Percentiles rank a stretch among this genome's conserved stretches.
Conservation (phyloP, 2,888 invertebrate species). For the Ischnus inquisitorius region DNA sequence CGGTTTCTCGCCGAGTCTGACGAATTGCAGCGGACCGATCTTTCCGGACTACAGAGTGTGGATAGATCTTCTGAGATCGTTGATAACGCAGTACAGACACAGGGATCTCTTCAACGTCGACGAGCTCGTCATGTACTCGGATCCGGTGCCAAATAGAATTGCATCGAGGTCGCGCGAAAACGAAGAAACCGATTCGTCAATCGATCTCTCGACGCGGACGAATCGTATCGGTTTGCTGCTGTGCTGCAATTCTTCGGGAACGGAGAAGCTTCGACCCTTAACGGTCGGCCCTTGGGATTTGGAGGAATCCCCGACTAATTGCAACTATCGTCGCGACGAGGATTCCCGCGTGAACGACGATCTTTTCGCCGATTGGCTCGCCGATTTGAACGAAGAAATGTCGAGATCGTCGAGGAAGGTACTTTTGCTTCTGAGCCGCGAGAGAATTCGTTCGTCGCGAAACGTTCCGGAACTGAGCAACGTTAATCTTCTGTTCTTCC, state of each 20-base stretch:
- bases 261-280: constrained; percentile 77
- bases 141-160: constrained; percentile 66
- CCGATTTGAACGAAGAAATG: constrained; percentile 74
- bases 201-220: constrained; percentile 2
- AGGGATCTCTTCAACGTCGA: constrained; percentile 78
- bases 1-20: constrained; percentile 73
- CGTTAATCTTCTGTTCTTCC: constrained; percentile 76
- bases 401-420: constrained; percentile 72
- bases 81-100: constrained; percentile 75
- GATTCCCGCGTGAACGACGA: constrained; percentile 73
- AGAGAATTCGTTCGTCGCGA: constrained; percentile 70
- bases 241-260: constrained; percentile 78
- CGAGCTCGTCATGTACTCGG: constrained; percentile 77
- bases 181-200: not conserved
- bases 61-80: constrained; percentile 76
- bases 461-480: constrained; percentile 71
- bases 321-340: constrained; percentile 70
- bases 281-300: constrained; percentile 75
- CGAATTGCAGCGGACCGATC: constrained; percentile 71
- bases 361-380: constrained; percentile 75
- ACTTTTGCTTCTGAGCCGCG: constrained; percentile 74
- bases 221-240: constrained; percentile 73
- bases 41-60: constrained; percentile 77
- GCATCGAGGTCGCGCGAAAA: not conserved
- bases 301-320: constrained; percentile 55